A percentile compares a stretch with the other conserved stretches of the same genome.
These are phyloP conservation scores for Acanthurus tractus DNA, from an alignment of 2,797 vertebrate genomes.

Conservation along the genomic window DNA sequence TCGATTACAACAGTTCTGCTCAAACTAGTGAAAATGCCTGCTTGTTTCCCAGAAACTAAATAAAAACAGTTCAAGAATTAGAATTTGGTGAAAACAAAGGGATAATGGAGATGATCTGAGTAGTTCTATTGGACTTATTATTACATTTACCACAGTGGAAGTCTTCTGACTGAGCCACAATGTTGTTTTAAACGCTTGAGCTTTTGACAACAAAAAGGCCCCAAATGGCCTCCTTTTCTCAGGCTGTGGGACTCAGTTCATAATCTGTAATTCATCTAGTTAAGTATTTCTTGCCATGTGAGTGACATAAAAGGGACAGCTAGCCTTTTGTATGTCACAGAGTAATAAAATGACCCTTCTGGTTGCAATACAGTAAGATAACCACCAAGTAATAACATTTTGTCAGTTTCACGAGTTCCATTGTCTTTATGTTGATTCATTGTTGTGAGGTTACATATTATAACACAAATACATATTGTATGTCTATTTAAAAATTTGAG, in stretches of 20 bases:
- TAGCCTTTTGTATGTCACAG: too few species aligned
- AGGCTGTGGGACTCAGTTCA: too few species aligned
- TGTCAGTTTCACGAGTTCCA: constrained; percentile 6
- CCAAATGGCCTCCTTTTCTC: not conserved
- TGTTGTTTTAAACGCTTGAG: constrained; percentile 13
- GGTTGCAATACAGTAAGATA: not conserved
- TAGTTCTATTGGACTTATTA: not conserved
- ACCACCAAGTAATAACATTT: constrained; percentile 31
- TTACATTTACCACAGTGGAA: not conserved
- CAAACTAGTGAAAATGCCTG: too few species aligned
- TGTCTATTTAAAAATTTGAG: constrained; percentile 11
- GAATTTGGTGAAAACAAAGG: too few species aligned
- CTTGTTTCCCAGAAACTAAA: too few species aligned
- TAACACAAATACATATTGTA: not conserved
- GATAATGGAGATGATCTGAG: not conserved
- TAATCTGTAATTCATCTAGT: too few species aligned
- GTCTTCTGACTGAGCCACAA: constrained; percentile 4
- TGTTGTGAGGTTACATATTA: constrained; percentile 7
- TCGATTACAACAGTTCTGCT: too few species aligned
- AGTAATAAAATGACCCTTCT: too few species aligned
- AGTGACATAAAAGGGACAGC: too few species aligned
- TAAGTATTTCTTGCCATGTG: too few species aligned
- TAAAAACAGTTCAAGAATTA: too few species aligned
- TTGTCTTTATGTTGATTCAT: constrained; percentile 17
- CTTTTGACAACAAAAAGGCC: constrained; percentile 13